phyloP scores from a whole-genome alignment of 2,113 vertebrate species.

The Pterocles gutturalis region DNA sequence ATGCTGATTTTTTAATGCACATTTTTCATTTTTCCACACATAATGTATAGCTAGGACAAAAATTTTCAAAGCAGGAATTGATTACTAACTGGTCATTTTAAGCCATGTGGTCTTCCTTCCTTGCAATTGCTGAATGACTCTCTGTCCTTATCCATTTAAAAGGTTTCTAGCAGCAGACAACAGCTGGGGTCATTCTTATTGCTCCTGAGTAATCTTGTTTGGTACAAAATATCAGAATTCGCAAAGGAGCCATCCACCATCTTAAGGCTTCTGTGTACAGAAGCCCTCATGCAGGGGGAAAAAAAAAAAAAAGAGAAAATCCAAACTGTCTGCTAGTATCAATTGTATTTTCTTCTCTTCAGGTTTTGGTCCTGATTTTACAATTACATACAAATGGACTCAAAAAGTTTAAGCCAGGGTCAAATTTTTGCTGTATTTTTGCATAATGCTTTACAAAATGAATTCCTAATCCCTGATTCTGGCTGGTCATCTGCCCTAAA shows the following conservation, averaged over 20 bases:
- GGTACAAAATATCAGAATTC: not conserved
- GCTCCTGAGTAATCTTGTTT: not conserved
- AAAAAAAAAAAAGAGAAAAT: not conserved
- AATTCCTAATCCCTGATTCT: constrained; percentile 29
- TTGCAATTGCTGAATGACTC: not conserved
- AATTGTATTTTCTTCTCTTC: not conserved
- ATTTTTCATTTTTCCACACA: not conserved
- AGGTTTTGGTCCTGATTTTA: not conserved
- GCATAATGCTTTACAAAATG: not conserved
- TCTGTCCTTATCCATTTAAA: not conserved
- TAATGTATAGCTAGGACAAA: not conserved
- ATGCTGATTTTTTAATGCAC: rapidly evolving
- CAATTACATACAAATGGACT: not conserved
- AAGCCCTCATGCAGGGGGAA: not conserved
- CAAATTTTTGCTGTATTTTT: not conserved
- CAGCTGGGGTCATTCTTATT: not conserved
- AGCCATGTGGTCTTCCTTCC: not conserved
- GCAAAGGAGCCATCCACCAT: not conserved
- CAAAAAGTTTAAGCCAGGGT: not conserved
- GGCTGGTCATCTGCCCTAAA: constrained; percentile 7
- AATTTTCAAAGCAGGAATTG: not conserved
- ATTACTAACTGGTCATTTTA: not conserved
- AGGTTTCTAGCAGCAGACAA: not conserved
- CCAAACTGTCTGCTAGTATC: not conserved
- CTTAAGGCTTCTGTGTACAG: not conserved